Percentiles rank a stretch among this genome's conserved stretches.
Conservation (phyloP, 2,113 vertebrate species). For the Coreoperca whiteheadi region DNA sequence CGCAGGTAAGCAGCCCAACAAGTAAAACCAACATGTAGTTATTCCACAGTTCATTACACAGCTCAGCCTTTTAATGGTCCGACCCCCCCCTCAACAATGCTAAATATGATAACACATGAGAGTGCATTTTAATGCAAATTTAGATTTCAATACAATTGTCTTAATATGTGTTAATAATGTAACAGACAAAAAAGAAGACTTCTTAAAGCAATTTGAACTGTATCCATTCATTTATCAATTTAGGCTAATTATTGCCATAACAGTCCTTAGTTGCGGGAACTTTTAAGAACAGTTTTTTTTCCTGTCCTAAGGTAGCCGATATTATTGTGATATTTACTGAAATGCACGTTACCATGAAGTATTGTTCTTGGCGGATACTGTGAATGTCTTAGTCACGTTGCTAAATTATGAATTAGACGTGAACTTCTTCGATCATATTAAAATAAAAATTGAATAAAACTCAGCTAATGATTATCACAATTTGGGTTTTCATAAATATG, state of each 20-base stretch:
- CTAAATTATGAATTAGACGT: neutral
- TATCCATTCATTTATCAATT: neutral
- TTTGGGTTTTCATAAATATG: neutral
- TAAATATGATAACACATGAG: neutral
- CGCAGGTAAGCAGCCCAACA: slow-evolving; percentile 9
- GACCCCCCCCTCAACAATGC: no score
- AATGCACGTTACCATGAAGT: neutral
- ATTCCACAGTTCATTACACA: neutral
- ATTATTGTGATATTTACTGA: no score
- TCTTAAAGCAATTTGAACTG: neutral
- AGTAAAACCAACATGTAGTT: no score
- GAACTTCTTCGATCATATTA: no score
- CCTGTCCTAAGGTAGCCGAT: neutral
- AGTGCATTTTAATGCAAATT: neutral
- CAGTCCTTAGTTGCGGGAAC: no score
- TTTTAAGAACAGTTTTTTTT: neutral
- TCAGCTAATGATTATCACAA: neutral
- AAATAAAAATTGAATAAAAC: neutral
- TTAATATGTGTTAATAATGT: neutral
- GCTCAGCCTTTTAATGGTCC: no score
- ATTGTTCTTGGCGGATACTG: neutral
- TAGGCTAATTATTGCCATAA: no score
- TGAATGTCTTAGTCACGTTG: neutral
- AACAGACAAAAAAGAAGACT: neutral
- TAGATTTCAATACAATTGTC: neutral